These are phyloP conservation scores for Oxyura jamaicensis DNA, from an alignment of 2,113 vertebrate species.

Conservation along the genomic window DNA sequence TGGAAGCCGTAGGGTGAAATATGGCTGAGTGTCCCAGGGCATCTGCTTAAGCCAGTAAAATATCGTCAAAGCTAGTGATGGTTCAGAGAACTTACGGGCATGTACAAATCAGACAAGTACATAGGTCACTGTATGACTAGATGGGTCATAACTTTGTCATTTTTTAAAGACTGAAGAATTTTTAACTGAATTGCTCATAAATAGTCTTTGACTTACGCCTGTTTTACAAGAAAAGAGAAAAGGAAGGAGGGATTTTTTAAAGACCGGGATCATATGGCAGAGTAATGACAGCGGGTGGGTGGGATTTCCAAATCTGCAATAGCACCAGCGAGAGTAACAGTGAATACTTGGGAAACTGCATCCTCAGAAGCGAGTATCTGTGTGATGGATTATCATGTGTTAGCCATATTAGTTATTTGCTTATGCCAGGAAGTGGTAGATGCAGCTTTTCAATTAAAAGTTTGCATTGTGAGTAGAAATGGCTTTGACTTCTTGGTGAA, in stretches of 20 bases:
- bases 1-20: neutral
- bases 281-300: neutral
- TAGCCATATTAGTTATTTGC: neutral
- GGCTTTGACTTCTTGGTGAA: neutral
- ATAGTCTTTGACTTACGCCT: neutral
- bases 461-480: neutral
- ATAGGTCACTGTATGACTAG: neutral
- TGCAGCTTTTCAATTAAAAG: neutral
- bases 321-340: neutral
- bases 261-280: neutral
- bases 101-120: neutral
- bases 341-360: neutral
- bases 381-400: neutral
- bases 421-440: rapidly evolving
- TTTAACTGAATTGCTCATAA: neutral
- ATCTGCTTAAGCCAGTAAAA: neutral
- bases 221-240: neutral
- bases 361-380: neutral
- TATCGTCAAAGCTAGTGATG: neutral
- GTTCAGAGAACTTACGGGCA: neutral
- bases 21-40: no score
- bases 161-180: neutral
- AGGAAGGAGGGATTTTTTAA: neutral
- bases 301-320: neutral
- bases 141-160: neutral